Evolutionary conservation across 2,113 vertebrate species (phyloP), one percentile per base, ranked within the genome.

Genomic region (Sardina pilchardus): DNA sequence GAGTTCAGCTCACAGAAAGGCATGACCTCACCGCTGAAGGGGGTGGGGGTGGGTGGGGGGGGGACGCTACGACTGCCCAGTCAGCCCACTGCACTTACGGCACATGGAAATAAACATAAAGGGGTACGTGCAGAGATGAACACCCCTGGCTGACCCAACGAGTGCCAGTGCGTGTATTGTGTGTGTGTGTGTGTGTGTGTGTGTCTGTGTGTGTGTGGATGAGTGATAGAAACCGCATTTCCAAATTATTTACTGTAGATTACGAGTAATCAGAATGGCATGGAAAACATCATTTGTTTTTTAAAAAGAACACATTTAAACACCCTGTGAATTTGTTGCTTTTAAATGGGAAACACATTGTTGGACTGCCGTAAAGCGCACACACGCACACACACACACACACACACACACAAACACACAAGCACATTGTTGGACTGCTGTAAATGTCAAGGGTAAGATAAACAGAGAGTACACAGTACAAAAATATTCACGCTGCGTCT

Each of bases 1-100:
- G 91, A 93, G 94, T 91, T 94, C 92, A 93, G 83, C 90, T 84
- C 80, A 85, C 87, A 87, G 87, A 87, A 87, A 88, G 87, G 86
- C 81, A 85, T 82, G 89, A 88, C 88, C 88, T 87, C 85, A 83
- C 81, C 30, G 5, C 71, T 10, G 26, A 34, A 8, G 26, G 56
- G 56, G 21, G 56, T 4, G 19, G 50, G 19, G n/a, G n/a, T n/a
- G n/a, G n/a, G n/a, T n/a, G n/a, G n/a, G n/a, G 56, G 56, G 47
- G 84, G 63, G 83, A 71, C 88, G 88, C 71, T 34, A 26, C n/a
- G 26, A n/a, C 30, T 34, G 26, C 12, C 63, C 63, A 36, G 71
- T 3, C 59, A 48, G 47, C n/a, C n/a, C 71, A 0, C 14, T 39
- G 71, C 30, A 36, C 30, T 4, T 14, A 36, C 30, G 1, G 30